Evolutionary conservation across 2,888 invertebrate species (phyloP), one percentile per base, ranked within the genome.

Genomic region (Dichetophora obliterata): DNA sequence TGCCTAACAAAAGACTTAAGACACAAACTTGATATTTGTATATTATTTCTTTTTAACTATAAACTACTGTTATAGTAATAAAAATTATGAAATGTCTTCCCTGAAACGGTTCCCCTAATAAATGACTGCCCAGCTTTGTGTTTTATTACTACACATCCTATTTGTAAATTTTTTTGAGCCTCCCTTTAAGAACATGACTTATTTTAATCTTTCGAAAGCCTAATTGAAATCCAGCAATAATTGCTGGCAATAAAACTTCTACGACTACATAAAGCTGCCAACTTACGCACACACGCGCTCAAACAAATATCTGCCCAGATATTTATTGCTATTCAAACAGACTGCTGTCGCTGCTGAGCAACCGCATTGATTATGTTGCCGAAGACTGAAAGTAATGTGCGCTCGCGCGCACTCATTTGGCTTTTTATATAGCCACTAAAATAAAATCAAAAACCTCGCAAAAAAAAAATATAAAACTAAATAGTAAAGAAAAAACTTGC

Each of bases 331-430:
- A 63, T 63, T 43, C 66, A 66, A 66, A 66, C 66, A 66, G 43
- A 66, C 66, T n/a, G 52, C 27, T 52, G 68, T 11, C 16, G 48
- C 50, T 22, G 52, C 50, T 52, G 68, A 8, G 50, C 68, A 52
- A 68, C 31, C 68, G 68, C 50, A 66, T 57, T 70, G 34, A 70
- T 70, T 70, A 70, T 70, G 70, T 70, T 70, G 52, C 70, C n/a
- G 70, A 24, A 57, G 59, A 59, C 57, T 27, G 59, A 34, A 59
- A 59, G 59, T 70, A 54, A 69, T 31, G 54, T 31, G 31, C 31
- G 31, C 31, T 31, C 50, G 19, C 48, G 16, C 16, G 24, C n/a
- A 31, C 24, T 66, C 69, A 50, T 16, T 69, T 16, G 6, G 2
- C 19, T 24, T 70, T 70, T 70, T 70, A 70, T 70, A 54, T 54